A percentile compares a stretch with the other conserved stretches of the same genome.
Conservation (phyloP, 2,888 invertebrate genomes). For the Zeuzera pyrina region DNA sequence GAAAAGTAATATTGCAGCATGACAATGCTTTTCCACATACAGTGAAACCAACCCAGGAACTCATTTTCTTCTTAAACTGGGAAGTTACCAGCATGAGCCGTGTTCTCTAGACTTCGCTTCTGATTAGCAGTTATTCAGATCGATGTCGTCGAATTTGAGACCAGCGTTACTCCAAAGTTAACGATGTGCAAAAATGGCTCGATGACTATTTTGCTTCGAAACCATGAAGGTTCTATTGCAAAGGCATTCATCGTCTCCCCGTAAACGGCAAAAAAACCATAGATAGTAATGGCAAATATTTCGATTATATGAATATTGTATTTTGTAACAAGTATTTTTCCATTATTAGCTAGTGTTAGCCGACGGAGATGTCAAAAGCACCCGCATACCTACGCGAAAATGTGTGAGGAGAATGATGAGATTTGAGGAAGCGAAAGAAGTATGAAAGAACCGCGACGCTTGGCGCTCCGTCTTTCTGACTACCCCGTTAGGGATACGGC, state of each 20-base stretch:
- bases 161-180: not conserved
- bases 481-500: too few species aligned
- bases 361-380: too few species aligned
- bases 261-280: not conserved
- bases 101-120: too few species aligned
- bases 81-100: constrained; percentile 3
- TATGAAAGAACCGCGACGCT: too few species aligned
- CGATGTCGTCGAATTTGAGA: constrained; percentile 2
- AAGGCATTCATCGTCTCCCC: constrained; percentile 2
- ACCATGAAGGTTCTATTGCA: constrained; percentile 1
- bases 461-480: too few species aligned
- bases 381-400: too few species aligned
- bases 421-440: too few species aligned
- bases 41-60: constrained; percentile 4
- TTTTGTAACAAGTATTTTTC: too few species aligned
- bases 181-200: constrained; percentile 2
- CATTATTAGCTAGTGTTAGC: too few species aligned
- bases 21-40: constrained; percentile 12
- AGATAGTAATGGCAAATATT: constrained; percentile 3
- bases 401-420: too few species aligned
- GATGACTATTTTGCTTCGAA: not conserved
- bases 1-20: constrained; percentile 13
- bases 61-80: constrained; percentile 3
- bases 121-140: constrained; percentile 2
- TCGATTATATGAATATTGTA: too few species aligned